Base-by-base conservation (phyloP, 2,113 vertebrate species). In the Haemorhous mexicanus region DNA sequence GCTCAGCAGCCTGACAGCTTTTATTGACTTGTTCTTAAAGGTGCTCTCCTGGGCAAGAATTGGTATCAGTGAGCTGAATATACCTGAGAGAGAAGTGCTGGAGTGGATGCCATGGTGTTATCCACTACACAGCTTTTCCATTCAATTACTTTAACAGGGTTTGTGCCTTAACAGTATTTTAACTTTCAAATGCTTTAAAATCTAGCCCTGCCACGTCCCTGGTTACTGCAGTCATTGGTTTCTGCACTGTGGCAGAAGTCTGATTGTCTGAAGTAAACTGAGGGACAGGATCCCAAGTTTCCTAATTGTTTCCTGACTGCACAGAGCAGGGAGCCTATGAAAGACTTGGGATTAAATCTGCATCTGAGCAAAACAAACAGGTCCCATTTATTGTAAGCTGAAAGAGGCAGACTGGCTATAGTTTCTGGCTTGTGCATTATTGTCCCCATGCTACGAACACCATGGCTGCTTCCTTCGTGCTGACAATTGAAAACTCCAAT, bases 401-500 rank as follows among this genome's bases (percentile, higher is more conserved):
- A 96, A 94, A 95, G 90, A 89, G 33, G 53, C 85, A 93, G 80
- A 67, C 90, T 81, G 61, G 49, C 85, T 94, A 81, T 91, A 78
- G 92, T 80, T 95, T 92, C 83, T 84, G 86, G 24, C 49, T 89
- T 94, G 83, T 16, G 9, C 85, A 89, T 97, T 92, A 95, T 92
- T 97, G 90, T 90, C 80, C n/a, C 84, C 26, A 2, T 26, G 53
- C 77, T 93, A 68, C 37, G 9, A 87, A 87, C 83, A 95, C 93
- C 95, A 96, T 94, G 95, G 94, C 85, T 96, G 88, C 95, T 95
- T 92, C 90, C 81, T 94, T 68, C 6, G 2, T 7, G 0, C 75
- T 93, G 93, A 94, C 93, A 97, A 95, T 93, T 91, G 80, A 69
- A 89, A 91, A 92, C 87, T 84, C 89, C 89, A 85, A 95, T 97